A percentile compares a stretch with the other conserved stretches of the same genome.
phyloP scores from a whole-genome alignment of 2,888 invertebrate genomes.

The Cynaeus angustus region DNA sequence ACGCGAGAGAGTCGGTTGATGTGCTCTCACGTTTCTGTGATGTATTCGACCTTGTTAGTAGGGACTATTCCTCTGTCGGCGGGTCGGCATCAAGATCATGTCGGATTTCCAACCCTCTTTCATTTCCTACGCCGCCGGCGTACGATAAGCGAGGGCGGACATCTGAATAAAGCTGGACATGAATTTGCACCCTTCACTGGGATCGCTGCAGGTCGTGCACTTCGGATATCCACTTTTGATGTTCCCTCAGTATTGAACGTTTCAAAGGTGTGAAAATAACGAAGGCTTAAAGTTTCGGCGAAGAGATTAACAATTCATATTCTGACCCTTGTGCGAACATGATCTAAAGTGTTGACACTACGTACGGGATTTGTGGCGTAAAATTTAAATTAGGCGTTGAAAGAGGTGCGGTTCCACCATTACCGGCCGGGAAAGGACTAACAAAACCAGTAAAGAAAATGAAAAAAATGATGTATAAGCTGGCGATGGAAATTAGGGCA shows the following conservation, averaged over 20 bases:
- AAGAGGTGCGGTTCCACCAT: slow-evolving; percentile 13
- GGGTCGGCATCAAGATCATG: slow-evolving; percentile 64
- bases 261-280: neutral
- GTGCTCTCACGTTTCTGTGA: slow-evolving; percentile 51
- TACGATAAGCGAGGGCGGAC: slow-evolving; percentile 61
- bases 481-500: slow-evolving; percentile 36
- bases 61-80: slow-evolving; percentile 61
- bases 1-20: slow-evolving; percentile 22
- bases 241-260: slow-evolving; percentile 33
- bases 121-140: slow-evolving; percentile 63
- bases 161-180: slow-evolving; percentile 64
- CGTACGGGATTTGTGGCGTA: slow-evolving; percentile 13
- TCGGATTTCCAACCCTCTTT: slow-evolving; percentile 67
- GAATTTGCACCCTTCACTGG: slow-evolving; percentile 62
- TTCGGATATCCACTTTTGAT: slow-evolving; percentile 53
- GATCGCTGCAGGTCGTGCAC: slow-evolving; percentile 53
- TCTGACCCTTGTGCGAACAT: slow-evolving; percentile 1
- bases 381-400: slow-evolving; percentile 19
- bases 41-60: slow-evolving; percentile 61
- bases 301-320: slow-evolving; percentile 5
- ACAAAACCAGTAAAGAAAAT: slow-evolving; percentile 19
- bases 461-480: slow-evolving; percentile 32
- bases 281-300: slow-evolving; percentile 1
- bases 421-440: slow-evolving; percentile 18
- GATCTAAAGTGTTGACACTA: neutral